Conservation (phyloP, 2,113 vertebrate genomes). For the Dromaius novaehollandiae region DNA sequence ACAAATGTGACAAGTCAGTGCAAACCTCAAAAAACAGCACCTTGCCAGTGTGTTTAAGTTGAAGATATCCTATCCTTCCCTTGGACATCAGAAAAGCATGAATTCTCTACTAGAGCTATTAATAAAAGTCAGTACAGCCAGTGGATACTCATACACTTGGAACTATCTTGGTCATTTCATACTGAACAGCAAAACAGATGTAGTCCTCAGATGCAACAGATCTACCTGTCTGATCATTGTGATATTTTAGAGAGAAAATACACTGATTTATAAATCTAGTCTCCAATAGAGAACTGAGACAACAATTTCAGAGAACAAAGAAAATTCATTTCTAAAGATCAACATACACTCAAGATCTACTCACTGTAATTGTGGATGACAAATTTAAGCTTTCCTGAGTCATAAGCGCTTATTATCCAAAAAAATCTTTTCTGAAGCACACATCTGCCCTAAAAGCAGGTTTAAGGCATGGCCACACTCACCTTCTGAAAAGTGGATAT, state of each 20-base stretch:
- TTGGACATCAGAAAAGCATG: background rate
- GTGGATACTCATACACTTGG: background rate
- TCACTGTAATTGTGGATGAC: background rate
- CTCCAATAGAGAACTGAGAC: background rate
- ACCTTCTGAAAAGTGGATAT: conserved; percentile 93
- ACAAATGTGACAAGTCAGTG: background rate
- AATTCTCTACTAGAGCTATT: background rate
- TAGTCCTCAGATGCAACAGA: background rate
- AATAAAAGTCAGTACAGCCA: background rate
- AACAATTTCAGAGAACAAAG: background rate
- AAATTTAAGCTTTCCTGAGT: background rate
- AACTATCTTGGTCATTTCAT: background rate
- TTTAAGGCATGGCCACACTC: background rate
- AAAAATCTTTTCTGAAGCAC: background rate
- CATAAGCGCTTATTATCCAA: background rate
- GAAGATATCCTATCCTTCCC: background rate
- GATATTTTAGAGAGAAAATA: background rate
- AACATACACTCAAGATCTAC: background rate
- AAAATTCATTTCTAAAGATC: background rate
- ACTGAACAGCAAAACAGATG: background rate
- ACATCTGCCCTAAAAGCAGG: background rate
- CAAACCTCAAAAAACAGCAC: background rate
- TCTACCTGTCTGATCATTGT: background rate
- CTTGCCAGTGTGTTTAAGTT: background rate
- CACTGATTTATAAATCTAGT: background rate